Base-by-base conservation (phyloP, 2,888 invertebrate genomes). In the Seira ritae region DNA sequence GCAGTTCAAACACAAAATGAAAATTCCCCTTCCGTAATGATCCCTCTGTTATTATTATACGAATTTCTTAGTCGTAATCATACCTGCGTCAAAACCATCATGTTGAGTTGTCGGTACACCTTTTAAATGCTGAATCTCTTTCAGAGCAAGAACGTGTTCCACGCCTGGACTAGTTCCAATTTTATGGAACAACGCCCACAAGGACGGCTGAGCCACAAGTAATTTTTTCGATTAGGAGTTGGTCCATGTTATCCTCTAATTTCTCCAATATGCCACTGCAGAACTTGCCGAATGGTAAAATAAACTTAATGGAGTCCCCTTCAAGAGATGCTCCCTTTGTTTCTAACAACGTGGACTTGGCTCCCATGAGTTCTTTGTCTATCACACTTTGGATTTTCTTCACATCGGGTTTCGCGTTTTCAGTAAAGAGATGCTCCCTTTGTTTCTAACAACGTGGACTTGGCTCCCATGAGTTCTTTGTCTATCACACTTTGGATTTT, bases 111-210 rank as follows among this genome's bases (percentile, higher is more conserved):
- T 8, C 62, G 76, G 60, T 0, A 19, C 37, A 22, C 77, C 70
- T 23, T 67, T 75, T 17, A 81, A 15, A 42, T 75, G 70, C 1
- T 20, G 46, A 8, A 50, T 23, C 67, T 82, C 79, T 8, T 60
- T 20, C 22, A 22, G 20, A 6, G 82, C 79, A 6, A 82, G 24
- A 8, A 67, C 67, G 17, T 60, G 65, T 42, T 85, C 85, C 19
- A 80, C 73, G 0, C 81, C 82, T 17, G 42, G 17, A 17, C 67
- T 42, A 1, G 3, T 19, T n/a, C 82, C 55, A 1, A 85, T 85
- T 69, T 75, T 76, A 2, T 68, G 42, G 19, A 79, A 81, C 0
- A 85, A 42, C 4, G 82, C 69, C 65, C 76, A 82, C 22, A 85
- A 66, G 4, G 79, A 75, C 0, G 78, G 75, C 17, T 71, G 85